Evolutionary conservation across 2,888 invertebrate genomes (phyloP).

Genomic region (Copidosoma aretas): DNA sequence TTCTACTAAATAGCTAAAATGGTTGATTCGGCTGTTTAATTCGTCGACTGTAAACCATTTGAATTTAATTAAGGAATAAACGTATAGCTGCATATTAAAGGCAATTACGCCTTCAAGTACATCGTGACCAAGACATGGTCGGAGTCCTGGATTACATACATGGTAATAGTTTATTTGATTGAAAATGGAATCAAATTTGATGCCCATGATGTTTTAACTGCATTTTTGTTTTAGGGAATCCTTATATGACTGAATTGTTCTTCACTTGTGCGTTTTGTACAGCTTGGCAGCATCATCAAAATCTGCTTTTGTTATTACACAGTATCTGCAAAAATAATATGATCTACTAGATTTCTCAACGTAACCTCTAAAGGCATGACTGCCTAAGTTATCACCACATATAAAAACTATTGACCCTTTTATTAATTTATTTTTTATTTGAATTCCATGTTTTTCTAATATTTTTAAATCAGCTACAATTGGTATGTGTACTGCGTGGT

Average conservation of each 20-base stretch:
- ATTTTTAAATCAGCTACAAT: constrained; percentile 44
- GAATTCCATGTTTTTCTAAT: constrained; percentile 39
- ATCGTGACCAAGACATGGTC: no score
- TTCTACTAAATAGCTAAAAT: no score
- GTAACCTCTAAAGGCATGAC: constrained; percentile 50
- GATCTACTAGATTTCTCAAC: constrained; percentile 45
- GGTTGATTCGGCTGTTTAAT: no score
- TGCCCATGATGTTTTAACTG: no score
- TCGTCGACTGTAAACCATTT: no score
- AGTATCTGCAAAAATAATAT: constrained; percentile 47
- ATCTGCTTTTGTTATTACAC: constrained; percentile 27
- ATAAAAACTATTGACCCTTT: constrained; percentile 44
- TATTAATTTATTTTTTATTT: constrained; percentile 16
- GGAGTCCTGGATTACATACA: no score
- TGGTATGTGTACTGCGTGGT: constrained; percentile 39
- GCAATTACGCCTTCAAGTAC: no score
- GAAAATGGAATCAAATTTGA: background rate
- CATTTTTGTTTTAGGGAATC: no score
- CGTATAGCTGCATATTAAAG: no score
- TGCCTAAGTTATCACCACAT: constrained; percentile 29
- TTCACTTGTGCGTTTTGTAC: background rate
- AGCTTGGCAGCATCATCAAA: background rate
- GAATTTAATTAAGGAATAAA: no score
- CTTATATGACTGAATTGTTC: constrained; percentile 13
- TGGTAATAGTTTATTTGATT: no score